phyloP scores from a whole-genome alignment of 2,113 vertebrate species.

The Porphyrio hochstetteri region DNA sequence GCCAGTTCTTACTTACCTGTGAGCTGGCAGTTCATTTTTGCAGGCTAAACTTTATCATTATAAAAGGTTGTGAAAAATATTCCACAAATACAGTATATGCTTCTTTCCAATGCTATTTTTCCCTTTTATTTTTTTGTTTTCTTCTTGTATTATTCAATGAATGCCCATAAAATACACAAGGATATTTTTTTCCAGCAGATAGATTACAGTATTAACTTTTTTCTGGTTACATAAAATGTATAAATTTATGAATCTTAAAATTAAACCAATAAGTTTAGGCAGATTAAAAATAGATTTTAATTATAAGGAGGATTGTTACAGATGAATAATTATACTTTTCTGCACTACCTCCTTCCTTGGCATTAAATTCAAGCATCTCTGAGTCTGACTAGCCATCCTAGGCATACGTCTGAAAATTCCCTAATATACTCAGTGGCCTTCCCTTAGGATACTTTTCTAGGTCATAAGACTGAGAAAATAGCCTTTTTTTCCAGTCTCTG shows the following conservation, averaged over 20 bases:
- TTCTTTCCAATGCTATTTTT: not conserved
- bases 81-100: not conserved
- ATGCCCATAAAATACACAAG: not conserved
- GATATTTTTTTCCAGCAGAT: not conserved
- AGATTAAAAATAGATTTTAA: not conserved
- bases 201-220: not conserved
- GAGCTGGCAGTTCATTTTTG: not conserved
- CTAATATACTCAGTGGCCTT: not conserved
- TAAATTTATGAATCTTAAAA: slow-evolving; percentile 7
- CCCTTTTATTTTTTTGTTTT: not conserved
- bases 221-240: not conserved
- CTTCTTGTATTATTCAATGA: not conserved
- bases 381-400: not conserved
- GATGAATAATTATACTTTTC: not conserved
- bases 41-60: not conserved
- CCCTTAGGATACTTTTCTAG: not conserved
- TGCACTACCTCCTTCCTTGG: not conserved
- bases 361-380: not conserved
- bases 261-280: not conserved
- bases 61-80: not conserved
- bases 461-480: not conserved
- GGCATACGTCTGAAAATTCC: not conserved
- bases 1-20: not conserved
- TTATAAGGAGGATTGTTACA: not conserved
- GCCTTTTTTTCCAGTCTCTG: not conserved